Conservation (phyloP, 1,140 invertebrate genomes). For the Lepidotrigona ventralis region DNA sequence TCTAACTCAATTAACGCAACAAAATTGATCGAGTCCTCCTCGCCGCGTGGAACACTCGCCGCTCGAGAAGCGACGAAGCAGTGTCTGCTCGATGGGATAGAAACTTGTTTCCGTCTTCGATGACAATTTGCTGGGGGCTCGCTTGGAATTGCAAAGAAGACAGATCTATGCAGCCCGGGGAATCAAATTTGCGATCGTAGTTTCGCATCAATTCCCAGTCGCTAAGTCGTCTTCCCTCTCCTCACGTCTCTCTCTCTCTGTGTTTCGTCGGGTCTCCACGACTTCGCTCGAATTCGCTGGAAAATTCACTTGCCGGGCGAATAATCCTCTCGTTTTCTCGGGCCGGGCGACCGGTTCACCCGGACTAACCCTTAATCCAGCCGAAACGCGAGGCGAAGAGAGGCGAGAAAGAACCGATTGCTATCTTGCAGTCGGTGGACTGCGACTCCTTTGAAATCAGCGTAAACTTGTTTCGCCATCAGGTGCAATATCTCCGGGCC, state of each 20-base stretch:
- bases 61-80: neutral
- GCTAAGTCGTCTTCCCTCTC: conserved; percentile 6
- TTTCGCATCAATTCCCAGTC: conserved; percentile 12
- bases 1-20: conserved; percentile 12
- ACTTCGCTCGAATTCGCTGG: conserved; percentile 26
- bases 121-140: conserved; percentile 31
- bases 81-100: neutral
- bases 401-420: conserved; percentile 6
- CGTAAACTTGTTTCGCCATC: conserved; percentile 53
- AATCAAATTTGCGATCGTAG: conserved; percentile 44
- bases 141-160: conserved; percentile 7
- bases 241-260: neutral
- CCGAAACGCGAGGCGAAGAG: neutral
- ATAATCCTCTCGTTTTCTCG: conserved; percentile 58
- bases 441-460: conserved; percentile 35
- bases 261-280: neutral
- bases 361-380: conserved; percentile 43
- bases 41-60: neutral
- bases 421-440: neutral
- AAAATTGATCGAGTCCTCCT: conserved; percentile 20
- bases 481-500: conserved; percentile 37
- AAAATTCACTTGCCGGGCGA: conserved; percentile 58
- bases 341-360: conserved; percentile 16
- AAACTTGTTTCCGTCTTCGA: conserved; percentile 30
- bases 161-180: neutral